Evolutionary conservation across 1,140 invertebrate species (phyloP).

Genomic region (Bursaphelenchus mucronatus): DNA sequence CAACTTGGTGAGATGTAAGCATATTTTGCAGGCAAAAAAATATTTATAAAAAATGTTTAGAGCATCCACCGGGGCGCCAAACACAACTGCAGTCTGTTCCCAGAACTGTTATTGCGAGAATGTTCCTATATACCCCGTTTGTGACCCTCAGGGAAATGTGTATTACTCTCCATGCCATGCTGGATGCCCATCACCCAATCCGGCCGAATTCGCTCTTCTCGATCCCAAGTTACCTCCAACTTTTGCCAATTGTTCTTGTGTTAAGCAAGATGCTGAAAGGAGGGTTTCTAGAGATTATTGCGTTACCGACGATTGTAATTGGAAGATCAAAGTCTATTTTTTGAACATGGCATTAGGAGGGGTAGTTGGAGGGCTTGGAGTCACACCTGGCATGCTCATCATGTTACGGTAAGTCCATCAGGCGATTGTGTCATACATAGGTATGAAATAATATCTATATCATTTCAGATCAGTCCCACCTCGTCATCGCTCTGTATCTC

Average conservation of each 20-base stretch:
- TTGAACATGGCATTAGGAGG: constrained; percentile 16
- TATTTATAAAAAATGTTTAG: background rate
- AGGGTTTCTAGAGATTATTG: constrained; percentile 49
- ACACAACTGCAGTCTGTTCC: constrained; percentile 49
- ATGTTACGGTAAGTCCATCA: constrained; percentile 40
- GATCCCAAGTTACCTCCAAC: constrained; percentile 31
- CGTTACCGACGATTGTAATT: constrained; percentile 41
- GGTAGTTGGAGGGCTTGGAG: constrained; percentile 51
- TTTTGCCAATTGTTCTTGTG: constrained; percentile 33
- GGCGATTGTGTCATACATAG: too few species aligned
- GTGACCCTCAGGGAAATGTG: constrained; percentile 41
- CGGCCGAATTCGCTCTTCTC: constrained; percentile 21
- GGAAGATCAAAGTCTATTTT: constrained; percentile 32
- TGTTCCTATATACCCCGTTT: constrained; percentile 56
- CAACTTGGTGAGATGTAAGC: constrained; percentile 31
- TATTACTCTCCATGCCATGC: constrained; percentile 60
- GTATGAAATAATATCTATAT: too few species aligned
- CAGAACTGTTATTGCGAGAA: constrained; percentile 48
- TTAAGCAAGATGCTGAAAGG: constrained; percentile 14
- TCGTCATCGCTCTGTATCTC: constrained; percentile 51
- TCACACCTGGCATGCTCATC: constrained; percentile 58
- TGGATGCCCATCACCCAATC: constrained; percentile 44
- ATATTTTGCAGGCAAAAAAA: constrained; percentile 7
- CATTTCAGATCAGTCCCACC: constrained; percentile 56
- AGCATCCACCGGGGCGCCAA: constrained; percentile 39